Evolutionary conservation across 2,888 invertebrate genomes (phyloP).

Genomic region (Electrophaes corylata): DNA sequence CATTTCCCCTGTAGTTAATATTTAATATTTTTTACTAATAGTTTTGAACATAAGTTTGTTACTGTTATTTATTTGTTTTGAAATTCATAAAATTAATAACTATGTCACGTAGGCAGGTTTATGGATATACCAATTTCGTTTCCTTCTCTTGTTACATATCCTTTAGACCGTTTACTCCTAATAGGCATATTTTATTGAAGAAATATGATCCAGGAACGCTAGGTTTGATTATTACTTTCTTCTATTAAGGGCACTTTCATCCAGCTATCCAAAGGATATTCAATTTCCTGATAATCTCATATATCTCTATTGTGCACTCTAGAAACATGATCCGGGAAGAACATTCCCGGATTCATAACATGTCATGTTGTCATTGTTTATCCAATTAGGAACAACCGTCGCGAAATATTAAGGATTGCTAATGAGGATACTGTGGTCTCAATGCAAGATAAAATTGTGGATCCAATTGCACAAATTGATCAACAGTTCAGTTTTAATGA

Average conservation of each 20-base stretch:
- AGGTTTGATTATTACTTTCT: background rate
- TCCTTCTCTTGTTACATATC: background rate
- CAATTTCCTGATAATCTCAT: slow-evolving; percentile 12
- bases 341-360: slow-evolving; percentile 22
- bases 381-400: slow-evolving; percentile 32
- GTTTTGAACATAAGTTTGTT: too few relatives aligned
- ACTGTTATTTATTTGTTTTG: too few relatives aligned
- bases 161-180: background rate
- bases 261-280: slow-evolving; percentile 18
- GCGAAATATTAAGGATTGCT: slow-evolving; percentile 14
- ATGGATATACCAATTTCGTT: background rate
- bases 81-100: too few relatives aligned
- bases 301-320: slow-evolving; percentile 10
- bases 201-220: background rate
- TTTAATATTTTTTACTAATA: too few relatives aligned
- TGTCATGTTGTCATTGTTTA: slow-evolving; percentile 10
- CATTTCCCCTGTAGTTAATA: too few relatives aligned
- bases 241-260: slow-evolving; percentile 14
- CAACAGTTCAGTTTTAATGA: slow-evolving; percentile 14
- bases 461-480: slow-evolving; percentile 10
- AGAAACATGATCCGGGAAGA: slow-evolving; percentile 29
- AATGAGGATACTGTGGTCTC: slow-evolving; percentile 29
- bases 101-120: too few relatives aligned
- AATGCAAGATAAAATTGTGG: slow-evolving; percentile 8
- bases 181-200: background rate